phyloP scores from a whole-genome alignment of 2,888 invertebrate species.

The Megalurothrips usitatus region DNA sequence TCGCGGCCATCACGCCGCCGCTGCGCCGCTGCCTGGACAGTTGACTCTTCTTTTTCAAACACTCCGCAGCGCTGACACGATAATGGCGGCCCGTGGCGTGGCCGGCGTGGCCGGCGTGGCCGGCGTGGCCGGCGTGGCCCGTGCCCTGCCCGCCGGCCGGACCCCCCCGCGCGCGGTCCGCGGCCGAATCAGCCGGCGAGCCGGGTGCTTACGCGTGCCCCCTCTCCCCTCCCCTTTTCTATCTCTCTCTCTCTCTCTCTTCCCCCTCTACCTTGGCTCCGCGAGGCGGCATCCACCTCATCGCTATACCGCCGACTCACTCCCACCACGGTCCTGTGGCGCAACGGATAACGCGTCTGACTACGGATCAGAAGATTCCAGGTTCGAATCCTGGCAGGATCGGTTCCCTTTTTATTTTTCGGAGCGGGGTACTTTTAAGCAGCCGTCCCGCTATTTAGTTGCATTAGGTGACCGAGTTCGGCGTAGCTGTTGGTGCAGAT shows the following conservation, averaged over 20 bases:
- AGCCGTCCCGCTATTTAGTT: not conserved
- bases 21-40: too few relatives aligned
- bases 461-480: too few relatives aligned
- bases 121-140: too few relatives aligned
- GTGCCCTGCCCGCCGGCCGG: too few relatives aligned
- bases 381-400: constrained; percentile 44
- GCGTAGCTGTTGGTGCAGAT: not conserved
- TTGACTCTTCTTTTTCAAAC: too few relatives aligned
- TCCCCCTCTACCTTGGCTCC: too few relatives aligned
- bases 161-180: not conserved
- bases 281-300: not conserved
- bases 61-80: too few relatives aligned
- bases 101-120: too few relatives aligned
- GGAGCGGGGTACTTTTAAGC: too few relatives aligned
- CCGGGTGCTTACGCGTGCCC: too few relatives aligned
- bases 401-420: not conserved
- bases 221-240: not conserved
- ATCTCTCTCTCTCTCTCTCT: not conserved
- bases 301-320: not conserved
- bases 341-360: constrained; percentile 45
- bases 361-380: constrained; percentile 44
- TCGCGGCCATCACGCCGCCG: too few relatives aligned
- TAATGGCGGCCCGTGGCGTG: too few relatives aligned
- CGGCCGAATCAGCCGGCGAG: not conserved
- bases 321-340: constrained; percentile 37